Percentiles rank a stretch among this genome's conserved stretches.
phyloP scores from a whole-genome alignment of 2,888 invertebrate species.

The Aphidius colemani region DNA sequence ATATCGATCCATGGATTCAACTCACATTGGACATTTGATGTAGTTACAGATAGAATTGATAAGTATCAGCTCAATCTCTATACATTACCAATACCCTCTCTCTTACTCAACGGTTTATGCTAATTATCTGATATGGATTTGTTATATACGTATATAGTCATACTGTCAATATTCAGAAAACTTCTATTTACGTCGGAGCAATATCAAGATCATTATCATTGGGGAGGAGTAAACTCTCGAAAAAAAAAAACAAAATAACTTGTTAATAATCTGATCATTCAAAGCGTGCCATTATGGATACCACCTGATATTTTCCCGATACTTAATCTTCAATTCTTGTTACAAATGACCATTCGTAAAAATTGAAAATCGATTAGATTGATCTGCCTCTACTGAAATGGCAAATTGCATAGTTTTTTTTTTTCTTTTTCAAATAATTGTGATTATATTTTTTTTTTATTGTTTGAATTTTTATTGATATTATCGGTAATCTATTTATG shows the following conservation, averaged over 20 bases:
- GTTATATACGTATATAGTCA: conserved; percentile 29
- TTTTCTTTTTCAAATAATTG: not conserved
- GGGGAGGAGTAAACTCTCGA: too few relatives aligned
- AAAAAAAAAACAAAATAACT: conserved; percentile 28
- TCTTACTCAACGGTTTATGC: conserved; percentile 41
- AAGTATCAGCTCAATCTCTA: conserved; percentile 27
- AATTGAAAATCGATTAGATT: conserved; percentile 24
- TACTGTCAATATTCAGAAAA: conserved; percentile 39
- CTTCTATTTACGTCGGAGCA: conserved; percentile 47
- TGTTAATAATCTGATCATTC: conserved; percentile 49
- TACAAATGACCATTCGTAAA: conserved; percentile 22
- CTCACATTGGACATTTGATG: too few relatives aligned
- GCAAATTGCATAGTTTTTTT: conserved; percentile 8
- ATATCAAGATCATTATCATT: conserved; percentile 54
- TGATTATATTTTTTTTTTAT: too few relatives aligned
- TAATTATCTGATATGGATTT: conserved; percentile 53
- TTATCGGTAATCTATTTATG: too few relatives aligned
- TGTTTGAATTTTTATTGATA: too few relatives aligned
- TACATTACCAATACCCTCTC: conserved; percentile 21
- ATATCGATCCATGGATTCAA: too few relatives aligned
- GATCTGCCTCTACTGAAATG: not conserved
- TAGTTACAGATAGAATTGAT: conserved; percentile 45
- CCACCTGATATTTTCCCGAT: conserved; percentile 35
- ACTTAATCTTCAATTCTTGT: not conserved
- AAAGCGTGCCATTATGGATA: conserved; percentile 54